Percentiles rank a stretch among this genome's conserved stretches.
phyloP scores from a whole-genome alignment of 2,888 invertebrate species.

The Philereme vetulata region DNA sequence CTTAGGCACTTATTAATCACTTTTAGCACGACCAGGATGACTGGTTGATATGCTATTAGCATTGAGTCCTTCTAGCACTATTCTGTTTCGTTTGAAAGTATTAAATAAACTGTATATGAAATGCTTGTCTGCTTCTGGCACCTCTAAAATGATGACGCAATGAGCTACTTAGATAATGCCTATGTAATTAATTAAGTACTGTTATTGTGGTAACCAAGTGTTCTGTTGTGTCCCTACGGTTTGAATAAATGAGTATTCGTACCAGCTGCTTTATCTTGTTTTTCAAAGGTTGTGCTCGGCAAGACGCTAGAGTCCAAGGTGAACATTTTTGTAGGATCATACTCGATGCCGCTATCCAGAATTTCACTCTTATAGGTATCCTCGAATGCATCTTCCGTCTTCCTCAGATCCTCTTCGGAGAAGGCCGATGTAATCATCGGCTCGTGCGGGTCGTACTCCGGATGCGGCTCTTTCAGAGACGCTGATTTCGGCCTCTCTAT shows the following conservation, averaged over 20 bases:
- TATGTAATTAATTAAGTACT: no score
- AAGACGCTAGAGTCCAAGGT: constrained; percentile 57
- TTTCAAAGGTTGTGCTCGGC: constrained; percentile 53
- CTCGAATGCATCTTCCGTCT: constrained; percentile 73
- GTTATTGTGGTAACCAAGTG: no score
- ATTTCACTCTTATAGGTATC: constrained; percentile 66
- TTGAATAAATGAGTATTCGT: not conserved
- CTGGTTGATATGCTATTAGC: no score
- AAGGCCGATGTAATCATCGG: constrained; percentile 80
- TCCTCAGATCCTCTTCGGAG: constrained; percentile 75
- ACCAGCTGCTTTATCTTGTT: constrained; percentile 68
- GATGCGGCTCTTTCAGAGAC: constrained; percentile 73
- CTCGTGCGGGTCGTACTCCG: constrained; percentile 78
- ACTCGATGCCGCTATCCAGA: constrained; percentile 57
- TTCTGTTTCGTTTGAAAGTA: no score
- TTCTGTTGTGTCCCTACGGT: no score
- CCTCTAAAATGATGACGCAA: no score
- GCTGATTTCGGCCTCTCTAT: constrained; percentile 77
- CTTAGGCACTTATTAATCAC: no score
- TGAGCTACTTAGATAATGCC: no score
- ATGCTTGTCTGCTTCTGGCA: no score
- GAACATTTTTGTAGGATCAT: constrained; percentile 63
- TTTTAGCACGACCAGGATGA: no score
- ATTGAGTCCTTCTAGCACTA: no score
- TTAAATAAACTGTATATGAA: no score